phyloP scores from a whole-genome alignment of 2,113 vertebrate species.

The Jacana jacana region DNA sequence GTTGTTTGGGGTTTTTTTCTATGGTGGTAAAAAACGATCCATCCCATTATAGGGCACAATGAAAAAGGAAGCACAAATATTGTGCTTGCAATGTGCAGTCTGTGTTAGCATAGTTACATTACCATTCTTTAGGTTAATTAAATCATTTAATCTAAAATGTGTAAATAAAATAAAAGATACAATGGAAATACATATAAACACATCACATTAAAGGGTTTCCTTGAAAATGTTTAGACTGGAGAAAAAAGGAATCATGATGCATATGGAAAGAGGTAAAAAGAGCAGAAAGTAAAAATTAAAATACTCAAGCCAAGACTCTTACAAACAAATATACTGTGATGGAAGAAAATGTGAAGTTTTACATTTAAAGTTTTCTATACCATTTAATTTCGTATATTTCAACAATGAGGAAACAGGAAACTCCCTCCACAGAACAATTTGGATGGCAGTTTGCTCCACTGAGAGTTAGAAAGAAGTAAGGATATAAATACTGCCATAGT shows the following conservation, averaged over 20 bases:
- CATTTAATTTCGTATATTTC: background rate
- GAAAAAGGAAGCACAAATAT: background rate
- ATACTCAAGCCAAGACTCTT: background rate
- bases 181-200: slow-evolving; percentile 41
- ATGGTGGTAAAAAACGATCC: background rate
- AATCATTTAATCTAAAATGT: slow-evolving; percentile 7
- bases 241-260: background rate
- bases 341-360: background rate
- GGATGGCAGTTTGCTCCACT: background rate
- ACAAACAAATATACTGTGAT: slow-evolving; percentile 15
- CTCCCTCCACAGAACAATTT: background rate
- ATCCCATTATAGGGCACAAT: background rate
- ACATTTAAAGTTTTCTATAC: background rate
- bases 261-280: slow-evolving; percentile 9
- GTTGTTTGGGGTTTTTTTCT: background rate
- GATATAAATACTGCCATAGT: background rate
- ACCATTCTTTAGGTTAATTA: background rate
- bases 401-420: background rate
- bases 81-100: background rate
- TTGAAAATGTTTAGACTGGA: background rate
- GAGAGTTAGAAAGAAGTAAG: background rate
- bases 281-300: background rate
- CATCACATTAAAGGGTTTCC: slow-evolving; percentile 23
- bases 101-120: background rate
- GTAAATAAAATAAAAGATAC: slow-evolving; percentile 39